These are phyloP conservation scores for Torymus texanus DNA, from an alignment of 2,888 invertebrate genomes.

Conservation along the genomic window DNA sequence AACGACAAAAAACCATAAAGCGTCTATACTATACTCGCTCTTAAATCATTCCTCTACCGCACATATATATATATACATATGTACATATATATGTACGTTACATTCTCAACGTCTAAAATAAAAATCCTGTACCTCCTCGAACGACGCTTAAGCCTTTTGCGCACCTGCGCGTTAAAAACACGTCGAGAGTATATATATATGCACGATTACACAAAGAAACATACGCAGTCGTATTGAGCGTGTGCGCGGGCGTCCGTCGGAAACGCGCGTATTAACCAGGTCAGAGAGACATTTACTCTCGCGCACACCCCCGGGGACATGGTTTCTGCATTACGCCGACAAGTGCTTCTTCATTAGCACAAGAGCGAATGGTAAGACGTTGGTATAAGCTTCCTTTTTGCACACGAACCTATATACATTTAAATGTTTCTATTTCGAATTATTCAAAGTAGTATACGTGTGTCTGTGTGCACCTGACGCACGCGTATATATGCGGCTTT, in stretches of 20 bases:
- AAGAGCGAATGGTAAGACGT: slow-evolving; percentile 38
- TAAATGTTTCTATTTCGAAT: not conserved
- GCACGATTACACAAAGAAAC: not conserved
- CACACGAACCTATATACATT: not conserved
- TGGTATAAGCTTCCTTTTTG: not conserved
- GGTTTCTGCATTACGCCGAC: slow-evolving; percentile 74
- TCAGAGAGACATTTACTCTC: slow-evolving; percentile 59
- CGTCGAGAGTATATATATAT: no score
- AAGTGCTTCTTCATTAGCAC: slow-evolving; percentile 70
- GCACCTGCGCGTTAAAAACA: slow-evolving; percentile 19
- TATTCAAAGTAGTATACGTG: not conserved
- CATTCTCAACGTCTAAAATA: slow-evolving; percentile 36
- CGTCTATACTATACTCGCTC: no score
- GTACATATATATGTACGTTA: no score
- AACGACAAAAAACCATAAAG: no score
- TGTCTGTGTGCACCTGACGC: not conserved
- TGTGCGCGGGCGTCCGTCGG: not conserved
- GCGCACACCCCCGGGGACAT: slow-evolving; percentile 61
- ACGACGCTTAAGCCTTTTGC: not conserved
- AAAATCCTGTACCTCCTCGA: slow-evolving; percentile 38
- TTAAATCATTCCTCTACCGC: not conserved
- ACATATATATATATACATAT: no score
- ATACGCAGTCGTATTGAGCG: no score
- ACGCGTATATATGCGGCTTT: not conserved
- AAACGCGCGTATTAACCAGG: slow-evolving; percentile 64